A percentile compares a stretch with the other conserved stretches of the same genome.
Evolutionary conservation across 1,140 invertebrate species (phyloP).

Genomic region (Phymastichus coffea): DNA sequence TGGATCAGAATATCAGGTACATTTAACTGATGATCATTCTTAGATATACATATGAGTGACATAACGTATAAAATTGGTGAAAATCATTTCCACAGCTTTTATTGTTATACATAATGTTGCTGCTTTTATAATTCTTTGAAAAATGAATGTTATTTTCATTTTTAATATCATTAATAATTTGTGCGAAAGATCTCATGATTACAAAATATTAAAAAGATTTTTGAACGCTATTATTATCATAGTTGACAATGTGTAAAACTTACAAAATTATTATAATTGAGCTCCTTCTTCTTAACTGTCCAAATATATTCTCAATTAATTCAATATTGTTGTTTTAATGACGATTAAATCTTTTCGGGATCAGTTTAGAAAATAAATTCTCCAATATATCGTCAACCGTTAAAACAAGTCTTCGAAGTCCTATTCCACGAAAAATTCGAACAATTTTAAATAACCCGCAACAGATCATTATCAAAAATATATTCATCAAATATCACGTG

Average conservation of each 20-base stretch:
- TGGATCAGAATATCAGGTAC: neutral
- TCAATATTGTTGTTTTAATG: neutral
- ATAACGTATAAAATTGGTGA: too few relatives aligned
- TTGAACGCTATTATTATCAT: neutral
- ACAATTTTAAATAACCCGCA: neutral
- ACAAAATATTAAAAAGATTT: neutral
- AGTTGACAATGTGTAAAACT: too few relatives aligned
- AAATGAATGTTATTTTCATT: neutral
- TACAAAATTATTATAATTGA: too few relatives aligned
- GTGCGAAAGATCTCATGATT: neutral
- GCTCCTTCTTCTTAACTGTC: too few relatives aligned
- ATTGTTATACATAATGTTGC: neutral
- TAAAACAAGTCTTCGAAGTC: neutral
- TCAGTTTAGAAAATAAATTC: neutral
- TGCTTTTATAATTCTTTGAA: neutral
- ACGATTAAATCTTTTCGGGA: neutral
- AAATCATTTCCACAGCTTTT: neutral
- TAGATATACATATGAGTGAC: too few relatives aligned
- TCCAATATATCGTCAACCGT: neutral
- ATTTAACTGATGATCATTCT: neutral
- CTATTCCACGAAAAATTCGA: neutral
- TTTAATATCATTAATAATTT: neutral
- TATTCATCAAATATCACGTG: neutral
- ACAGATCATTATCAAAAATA: neutral
- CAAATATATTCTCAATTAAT: neutral